phyloP scores from a whole-genome alignment of 2,797 vertebrate species.

The Mus spretus region DNA sequence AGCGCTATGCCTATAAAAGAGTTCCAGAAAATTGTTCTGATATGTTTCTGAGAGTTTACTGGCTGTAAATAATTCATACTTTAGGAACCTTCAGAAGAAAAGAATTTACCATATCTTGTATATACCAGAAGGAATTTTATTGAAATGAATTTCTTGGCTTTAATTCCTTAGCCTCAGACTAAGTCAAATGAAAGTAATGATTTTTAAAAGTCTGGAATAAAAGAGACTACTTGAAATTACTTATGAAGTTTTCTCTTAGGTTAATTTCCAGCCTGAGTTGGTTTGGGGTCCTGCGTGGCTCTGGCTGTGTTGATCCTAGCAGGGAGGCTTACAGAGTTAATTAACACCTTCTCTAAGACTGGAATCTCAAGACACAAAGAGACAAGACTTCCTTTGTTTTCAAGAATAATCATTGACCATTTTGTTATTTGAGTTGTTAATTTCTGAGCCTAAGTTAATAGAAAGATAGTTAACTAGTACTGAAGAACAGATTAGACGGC shows the following conservation, averaged over 20 bases:
- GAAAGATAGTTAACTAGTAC: constrained; percentile 19
- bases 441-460: constrained; percentile 49
- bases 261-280: background rate
- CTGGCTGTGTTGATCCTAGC: background rate
- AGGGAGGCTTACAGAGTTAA: background rate
- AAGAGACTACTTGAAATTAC: background rate
- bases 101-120: constrained; percentile 43
- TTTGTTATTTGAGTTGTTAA: constrained; percentile 1
- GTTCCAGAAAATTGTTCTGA: constrained; percentile 25
- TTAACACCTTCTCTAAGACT: background rate
- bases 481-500: background rate
- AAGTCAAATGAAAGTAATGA: background rate
- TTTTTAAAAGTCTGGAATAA: constrained; percentile 9
- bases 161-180: constrained; percentile 22
- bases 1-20: constrained; percentile 31
- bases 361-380: background rate
- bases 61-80: constrained; percentile 30
- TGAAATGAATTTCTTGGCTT: constrained; percentile 61
- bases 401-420: background rate
- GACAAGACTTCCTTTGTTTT: constrained; percentile 45
- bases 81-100: constrained; percentile 25
- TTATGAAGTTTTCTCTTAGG: background rate
- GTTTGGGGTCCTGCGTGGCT: background rate
- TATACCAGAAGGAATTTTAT: background rate
- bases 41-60: background rate